phyloP scores from a whole-genome alignment of 2,888 invertebrate genomes.

The Ctena decussata region DNA sequence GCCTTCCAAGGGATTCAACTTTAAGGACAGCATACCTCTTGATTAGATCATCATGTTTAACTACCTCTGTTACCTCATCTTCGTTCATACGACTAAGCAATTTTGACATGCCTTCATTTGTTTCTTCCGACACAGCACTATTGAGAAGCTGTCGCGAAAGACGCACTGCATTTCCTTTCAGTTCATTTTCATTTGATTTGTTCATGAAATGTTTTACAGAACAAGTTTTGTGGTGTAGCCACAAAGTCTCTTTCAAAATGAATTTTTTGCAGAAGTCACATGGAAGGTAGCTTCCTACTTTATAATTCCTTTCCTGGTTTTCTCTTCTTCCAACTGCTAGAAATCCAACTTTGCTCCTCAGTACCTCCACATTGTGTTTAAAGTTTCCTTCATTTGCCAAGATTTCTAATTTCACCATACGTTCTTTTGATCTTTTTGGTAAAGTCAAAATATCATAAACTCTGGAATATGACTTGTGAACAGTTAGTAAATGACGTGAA shows the following conservation, averaged over 20 bases:
- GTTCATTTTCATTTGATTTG: neutral
- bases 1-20: conserved; percentile 42
- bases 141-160: conserved; percentile 19
- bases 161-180: conserved; percentile 25
- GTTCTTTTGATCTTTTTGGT: conserved; percentile 41
- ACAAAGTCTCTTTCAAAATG: conserved; percentile 36
- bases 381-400: conserved; percentile 64
- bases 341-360: conserved; percentile 29
- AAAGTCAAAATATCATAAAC: conserved; percentile 29
- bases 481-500: conserved; percentile 43
- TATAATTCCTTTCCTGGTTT: conserved; percentile 2
- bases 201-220: conserved; percentile 13
- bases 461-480: conserved; percentile 41
- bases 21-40: conserved; percentile 39
- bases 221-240: conserved; percentile 35
- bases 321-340: conserved; percentile 33
- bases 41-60: conserved; percentile 33
- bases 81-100: conserved; percentile 43
- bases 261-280: conserved; percentile 49
- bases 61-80: conserved; percentile 39
- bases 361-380: conserved; percentile 50
- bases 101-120: conserved; percentile 21
- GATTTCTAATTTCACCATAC: too few species aligned
- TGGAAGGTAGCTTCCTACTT: conserved; percentile 35
- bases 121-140: conserved; percentile 39